Conservation (phyloP, 2,888 invertebrate species). For the Nemurella pictetii region DNA sequence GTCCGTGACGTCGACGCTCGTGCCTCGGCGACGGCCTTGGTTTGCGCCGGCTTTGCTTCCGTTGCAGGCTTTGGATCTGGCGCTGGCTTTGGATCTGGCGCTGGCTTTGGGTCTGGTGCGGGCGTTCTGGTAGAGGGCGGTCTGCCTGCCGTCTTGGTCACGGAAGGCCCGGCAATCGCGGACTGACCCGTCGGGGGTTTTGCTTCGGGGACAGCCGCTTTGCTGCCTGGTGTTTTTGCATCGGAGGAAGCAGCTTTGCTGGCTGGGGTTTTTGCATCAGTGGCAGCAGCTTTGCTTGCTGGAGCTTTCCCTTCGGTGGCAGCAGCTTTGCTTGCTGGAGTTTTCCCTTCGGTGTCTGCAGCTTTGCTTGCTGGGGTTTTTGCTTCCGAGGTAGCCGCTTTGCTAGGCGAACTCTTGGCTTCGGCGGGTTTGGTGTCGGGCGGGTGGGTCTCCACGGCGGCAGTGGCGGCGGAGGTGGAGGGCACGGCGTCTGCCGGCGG, state of each 20-base stretch:
- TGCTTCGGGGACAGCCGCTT: too few species aligned
- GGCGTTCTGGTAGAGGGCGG: not conserved
- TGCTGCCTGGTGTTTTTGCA: too few species aligned
- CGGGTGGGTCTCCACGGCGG: not conserved
- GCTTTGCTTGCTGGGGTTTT: not conserved
- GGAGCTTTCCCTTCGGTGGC: not conserved
- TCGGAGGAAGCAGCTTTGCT: too few species aligned
- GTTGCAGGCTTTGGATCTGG: too few species aligned
- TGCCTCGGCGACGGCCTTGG: not conserved
- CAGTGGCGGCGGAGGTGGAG: not conserved
- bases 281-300: too few species aligned
- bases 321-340: not conserved
- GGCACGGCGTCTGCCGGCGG: not conserved
- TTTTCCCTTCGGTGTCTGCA: not conserved
- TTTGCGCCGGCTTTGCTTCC: too few species aligned
- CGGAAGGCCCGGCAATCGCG: not conserved
- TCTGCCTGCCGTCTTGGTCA: conserved; percentile 21
- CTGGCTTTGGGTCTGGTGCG: not conserved
- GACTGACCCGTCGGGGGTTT: not conserved
- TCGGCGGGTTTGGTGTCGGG: not conserved
- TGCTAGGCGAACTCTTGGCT: not conserved
- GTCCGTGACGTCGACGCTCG: not conserved
- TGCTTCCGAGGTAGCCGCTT: not conserved
- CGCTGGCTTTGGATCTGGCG: not conserved
- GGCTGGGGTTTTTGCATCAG: too few species aligned